These are phyloP conservation scores for Macroramphosus scolopax DNA, from an alignment of 2,797 vertebrate genomes.

Conservation along the genomic window DNA sequence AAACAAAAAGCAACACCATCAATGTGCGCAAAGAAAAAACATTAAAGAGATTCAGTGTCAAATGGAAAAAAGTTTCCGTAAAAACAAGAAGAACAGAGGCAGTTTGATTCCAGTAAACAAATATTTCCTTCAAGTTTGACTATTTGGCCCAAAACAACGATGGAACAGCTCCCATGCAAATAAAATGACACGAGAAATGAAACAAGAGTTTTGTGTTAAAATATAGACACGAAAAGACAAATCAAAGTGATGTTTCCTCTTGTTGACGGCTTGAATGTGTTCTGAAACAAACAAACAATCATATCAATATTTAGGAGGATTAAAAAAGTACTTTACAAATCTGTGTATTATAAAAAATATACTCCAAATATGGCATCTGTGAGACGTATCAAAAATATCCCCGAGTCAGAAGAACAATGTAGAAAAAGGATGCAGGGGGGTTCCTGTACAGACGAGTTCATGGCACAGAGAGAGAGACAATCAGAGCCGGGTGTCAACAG, in stretches of 20 bases:
- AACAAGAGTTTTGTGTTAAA: too few species aligned
- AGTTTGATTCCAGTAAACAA: slow-evolving; percentile 50
- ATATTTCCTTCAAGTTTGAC: slow-evolving; percentile 36
- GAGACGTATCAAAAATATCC: slow-evolving; percentile 69
- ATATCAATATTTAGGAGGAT: too few species aligned
- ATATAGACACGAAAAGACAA: too few species aligned
- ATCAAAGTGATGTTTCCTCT: too few species aligned
- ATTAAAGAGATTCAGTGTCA: too few species aligned
- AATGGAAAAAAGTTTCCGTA: too few species aligned
- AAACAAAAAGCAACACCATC: too few species aligned
- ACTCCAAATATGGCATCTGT: slow-evolving; percentile 65
- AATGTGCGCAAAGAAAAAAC: too few species aligned
- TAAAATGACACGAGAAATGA: too few species aligned
- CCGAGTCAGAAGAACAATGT: slow-evolving; percentile 56
- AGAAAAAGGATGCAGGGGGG: slow-evolving; percentile 50
- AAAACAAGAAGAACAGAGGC: slow-evolving; percentile 21
- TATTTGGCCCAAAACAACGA: slow-evolving; percentile 42
- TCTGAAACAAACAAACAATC: too few species aligned
- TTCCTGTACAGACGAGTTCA: slow-evolving; percentile 46
- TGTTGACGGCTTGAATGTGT: too few species aligned
- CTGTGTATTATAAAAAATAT: slow-evolving; percentile 75
- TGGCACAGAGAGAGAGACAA: slow-evolving; percentile 52
- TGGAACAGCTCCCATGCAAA: too few species aligned
- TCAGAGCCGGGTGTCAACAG: slow-evolving; percentile 38
- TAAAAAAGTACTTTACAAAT: slow-evolving; percentile 81